Evolutionary conservation across 2,888 invertebrate genomes (phyloP), one percentile per base, ranked within the genome.

Genomic region (Diaphora mendica): DNA sequence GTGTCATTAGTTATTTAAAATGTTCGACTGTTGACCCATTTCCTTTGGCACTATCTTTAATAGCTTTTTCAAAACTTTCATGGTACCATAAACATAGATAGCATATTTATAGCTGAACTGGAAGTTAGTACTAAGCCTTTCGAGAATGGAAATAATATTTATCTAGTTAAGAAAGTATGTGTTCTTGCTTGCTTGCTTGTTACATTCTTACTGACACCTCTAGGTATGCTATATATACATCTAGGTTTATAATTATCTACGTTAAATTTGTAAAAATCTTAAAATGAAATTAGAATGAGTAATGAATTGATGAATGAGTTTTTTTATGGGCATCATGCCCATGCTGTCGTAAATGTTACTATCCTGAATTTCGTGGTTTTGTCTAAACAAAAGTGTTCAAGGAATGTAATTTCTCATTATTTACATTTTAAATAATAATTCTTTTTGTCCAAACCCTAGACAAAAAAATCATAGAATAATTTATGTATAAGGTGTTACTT

Each of bases 1-100:
- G 84, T 79, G 75, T 75, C 79, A 82, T 84, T 84, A 76, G 77
- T 73, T 77, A 76, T 85, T 81, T 55, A n/a, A 11, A 77, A 81
- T 73, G 75, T 77, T 11, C 39, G 71, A 68, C 72, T 72, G 70
- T 74, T 8, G 70, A 68, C 55, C 68, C 70, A 79, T 83, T 85
- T 81, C 73, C 67, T 68, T 72, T 59, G n/a, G 48, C 11, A 74
- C 67, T 66, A 15, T 73, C 76, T 72, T 73, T 65, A 42, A 64
- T 69, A 71, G 23, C 33, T 9, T 75, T 5, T 23, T 59, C 15
- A 39, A 71, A 65, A 72, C 23, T 20, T 55, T 23, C 33, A 48
- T 62, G 42, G 20, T 55, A 66, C 11, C 3, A 51, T 26, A 35
- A 17, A 35, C 44, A 44, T 15, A 1, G 42, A 8, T 5, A 66